Conservation (phyloP, 2,113 vertebrate species). For the Empidonax traillii region DNA sequence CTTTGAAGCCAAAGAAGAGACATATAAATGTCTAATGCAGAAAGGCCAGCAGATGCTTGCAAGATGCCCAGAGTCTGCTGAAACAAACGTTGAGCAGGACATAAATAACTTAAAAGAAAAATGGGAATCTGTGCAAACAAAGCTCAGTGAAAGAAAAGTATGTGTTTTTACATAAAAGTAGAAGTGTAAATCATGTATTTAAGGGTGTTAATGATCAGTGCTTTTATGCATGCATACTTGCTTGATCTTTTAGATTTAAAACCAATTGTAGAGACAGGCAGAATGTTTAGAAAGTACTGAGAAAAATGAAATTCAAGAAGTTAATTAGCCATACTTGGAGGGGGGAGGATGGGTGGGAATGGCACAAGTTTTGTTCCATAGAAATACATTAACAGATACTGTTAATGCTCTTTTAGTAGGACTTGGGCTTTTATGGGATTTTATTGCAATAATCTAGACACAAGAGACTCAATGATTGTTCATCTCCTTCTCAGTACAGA, state of each 20-base stretch:
- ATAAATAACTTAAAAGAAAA: slow-evolving; percentile 91
- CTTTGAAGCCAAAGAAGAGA: slow-evolving; percentile 89
- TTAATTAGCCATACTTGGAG: neutral
- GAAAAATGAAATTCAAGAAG: neutral
- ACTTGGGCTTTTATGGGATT: neutral
- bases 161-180: slow-evolving; percentile 20
- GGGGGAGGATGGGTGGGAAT: neutral
- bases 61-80: slow-evolving; percentile 80
- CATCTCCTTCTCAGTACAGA: neutral
- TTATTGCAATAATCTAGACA: neutral
- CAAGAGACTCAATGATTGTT: neutral
- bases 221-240: neutral
- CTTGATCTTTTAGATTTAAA: neutral
- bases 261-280: neutral
- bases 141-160: slow-evolving; percentile 92
- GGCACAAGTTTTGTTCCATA: neutral
- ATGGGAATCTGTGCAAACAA: slow-evolving; percentile 90
- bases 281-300: neutral
- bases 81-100: slow-evolving; percentile 91
- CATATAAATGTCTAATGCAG: slow-evolving; percentile 81
- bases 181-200: neutral
- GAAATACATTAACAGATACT: neutral
- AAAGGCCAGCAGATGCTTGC: slow-evolving; percentile 89
- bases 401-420: neutral
- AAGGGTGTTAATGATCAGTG: neutral